phyloP scores from a whole-genome alignment of 2,113 vertebrate species.

The Natator depressus region DNA sequence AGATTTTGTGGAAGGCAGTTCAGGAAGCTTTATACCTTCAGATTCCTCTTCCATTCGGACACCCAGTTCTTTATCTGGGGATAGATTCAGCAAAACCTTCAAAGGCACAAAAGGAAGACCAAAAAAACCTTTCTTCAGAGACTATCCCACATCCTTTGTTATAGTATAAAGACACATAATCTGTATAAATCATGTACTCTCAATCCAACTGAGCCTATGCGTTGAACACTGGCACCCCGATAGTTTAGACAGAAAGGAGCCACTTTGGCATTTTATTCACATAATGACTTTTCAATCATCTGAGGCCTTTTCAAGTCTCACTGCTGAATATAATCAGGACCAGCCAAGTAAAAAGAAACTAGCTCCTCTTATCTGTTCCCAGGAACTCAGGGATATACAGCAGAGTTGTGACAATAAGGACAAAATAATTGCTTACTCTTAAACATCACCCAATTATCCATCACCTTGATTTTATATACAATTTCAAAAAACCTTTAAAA shows the following conservation, averaged over 20 bases:
- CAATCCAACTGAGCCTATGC: conserved; percentile 35
- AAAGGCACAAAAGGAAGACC: conserved; percentile 41
- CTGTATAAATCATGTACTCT: conserved; percentile 68
- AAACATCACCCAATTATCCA: neutral
- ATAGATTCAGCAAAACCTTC: conserved; percentile 55
- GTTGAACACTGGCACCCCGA: conserved; percentile 61
- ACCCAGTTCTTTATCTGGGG: conserved; percentile 33
- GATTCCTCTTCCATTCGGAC: neutral
- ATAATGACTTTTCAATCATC: conserved; percentile 64
- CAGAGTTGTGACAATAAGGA: conserved; percentile 20
- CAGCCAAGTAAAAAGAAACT: conserved; percentile 39
- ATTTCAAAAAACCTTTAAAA: neutral
- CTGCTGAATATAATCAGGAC: conserved; percentile 50
- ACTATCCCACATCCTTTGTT: conserved; percentile 49
- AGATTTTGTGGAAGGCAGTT: conserved; percentile 12
- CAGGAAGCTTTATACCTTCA: neutral
- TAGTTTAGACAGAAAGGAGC: conserved; percentile 45
- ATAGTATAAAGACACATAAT: conserved; percentile 45
- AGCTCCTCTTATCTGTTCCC: conserved; percentile 22
- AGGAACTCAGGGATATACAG: conserved; percentile 16
- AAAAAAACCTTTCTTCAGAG: conserved; percentile 21
- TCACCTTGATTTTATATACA: neutral
- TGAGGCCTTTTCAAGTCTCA: conserved; percentile 42
- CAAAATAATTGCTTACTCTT: conserved; percentile 34
- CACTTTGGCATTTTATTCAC: conserved; percentile 67